phyloP scores from a whole-genome alignment of 2,888 invertebrate genomes.

The Tuta absoluta region DNA sequence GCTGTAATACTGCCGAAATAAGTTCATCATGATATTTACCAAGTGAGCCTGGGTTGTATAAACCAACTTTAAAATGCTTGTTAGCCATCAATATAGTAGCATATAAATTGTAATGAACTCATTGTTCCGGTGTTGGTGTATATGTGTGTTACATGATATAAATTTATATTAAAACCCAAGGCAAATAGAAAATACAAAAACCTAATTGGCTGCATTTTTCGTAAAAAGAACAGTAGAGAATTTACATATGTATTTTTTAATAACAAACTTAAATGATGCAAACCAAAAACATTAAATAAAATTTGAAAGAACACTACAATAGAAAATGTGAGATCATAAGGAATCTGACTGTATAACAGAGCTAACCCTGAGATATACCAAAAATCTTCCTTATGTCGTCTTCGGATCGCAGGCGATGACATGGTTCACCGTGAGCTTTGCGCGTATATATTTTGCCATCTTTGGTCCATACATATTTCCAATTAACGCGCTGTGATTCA shows the following conservation, averaged over 20 bases:
- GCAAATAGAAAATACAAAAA: too few relatives aligned
- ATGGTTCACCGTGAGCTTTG: constrained; percentile 9
- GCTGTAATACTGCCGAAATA: background rate
- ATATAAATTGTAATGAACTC: background rate
- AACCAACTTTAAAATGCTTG: constrained; percentile 2
- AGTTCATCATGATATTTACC: background rate
- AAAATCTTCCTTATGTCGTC: constrained; percentile 21
- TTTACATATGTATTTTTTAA: too few relatives aligned
- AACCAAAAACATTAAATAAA: background rate
- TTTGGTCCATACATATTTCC: constrained; percentile 23
- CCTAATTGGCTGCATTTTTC: too few relatives aligned
- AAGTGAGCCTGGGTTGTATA: background rate
- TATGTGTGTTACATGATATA: background rate
- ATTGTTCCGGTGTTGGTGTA: background rate
- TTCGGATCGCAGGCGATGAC: constrained; percentile 15
- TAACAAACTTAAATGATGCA: too few relatives aligned
- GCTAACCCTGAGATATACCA: constrained; percentile 3
- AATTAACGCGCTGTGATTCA: background rate
- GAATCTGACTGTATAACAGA: background rate
- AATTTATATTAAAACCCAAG: too few relatives aligned
- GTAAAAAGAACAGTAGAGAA: too few relatives aligned
- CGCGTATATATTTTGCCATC: constrained; percentile 1
- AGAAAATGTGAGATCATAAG: too few relatives aligned
- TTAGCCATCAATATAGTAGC: background rate
- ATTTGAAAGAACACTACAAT: background rate